Conservation (phyloP, 2,797 vertebrate genomes). For the Tapera naevia region DNA sequence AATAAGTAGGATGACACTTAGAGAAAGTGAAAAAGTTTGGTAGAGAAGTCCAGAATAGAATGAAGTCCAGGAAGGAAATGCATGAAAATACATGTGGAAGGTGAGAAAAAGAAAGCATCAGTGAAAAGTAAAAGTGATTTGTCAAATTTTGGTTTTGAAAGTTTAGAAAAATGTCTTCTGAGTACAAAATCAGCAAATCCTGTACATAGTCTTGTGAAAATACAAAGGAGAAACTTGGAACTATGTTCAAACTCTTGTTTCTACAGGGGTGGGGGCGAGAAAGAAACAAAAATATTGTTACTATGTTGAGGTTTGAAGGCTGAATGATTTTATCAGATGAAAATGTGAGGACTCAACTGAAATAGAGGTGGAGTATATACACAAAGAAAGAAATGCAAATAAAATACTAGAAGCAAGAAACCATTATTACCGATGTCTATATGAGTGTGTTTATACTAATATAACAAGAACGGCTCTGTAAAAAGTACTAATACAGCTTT, state of each 20-base stretch:
- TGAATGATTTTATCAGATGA: background rate
- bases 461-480: background rate
- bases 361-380: background rate
- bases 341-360: background rate
- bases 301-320: background rate
- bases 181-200: background rate
- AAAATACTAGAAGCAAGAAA: background rate
- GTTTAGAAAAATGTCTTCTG: background rate
- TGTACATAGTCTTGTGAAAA: background rate
- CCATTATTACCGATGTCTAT: background rate
- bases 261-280: too few relatives aligned
- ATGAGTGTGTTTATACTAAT: background rate
- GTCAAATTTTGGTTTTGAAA: background rate
- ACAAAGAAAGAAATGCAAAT: background rate
- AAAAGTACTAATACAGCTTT: background rate
- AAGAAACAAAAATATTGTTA: too few relatives aligned
- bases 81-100: background rate
- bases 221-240: background rate
- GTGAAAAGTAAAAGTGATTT: background rate
- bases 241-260: background rate
- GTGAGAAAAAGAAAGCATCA: background rate
- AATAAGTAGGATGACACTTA: background rate
- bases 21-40: background rate
- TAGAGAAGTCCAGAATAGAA: background rate
- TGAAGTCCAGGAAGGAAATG: background rate